Percentiles rank a stretch among this genome's conserved stretches.
phyloP scores from a whole-genome alignment of 2,113 vertebrate species.

The Mus pahari region DNA sequence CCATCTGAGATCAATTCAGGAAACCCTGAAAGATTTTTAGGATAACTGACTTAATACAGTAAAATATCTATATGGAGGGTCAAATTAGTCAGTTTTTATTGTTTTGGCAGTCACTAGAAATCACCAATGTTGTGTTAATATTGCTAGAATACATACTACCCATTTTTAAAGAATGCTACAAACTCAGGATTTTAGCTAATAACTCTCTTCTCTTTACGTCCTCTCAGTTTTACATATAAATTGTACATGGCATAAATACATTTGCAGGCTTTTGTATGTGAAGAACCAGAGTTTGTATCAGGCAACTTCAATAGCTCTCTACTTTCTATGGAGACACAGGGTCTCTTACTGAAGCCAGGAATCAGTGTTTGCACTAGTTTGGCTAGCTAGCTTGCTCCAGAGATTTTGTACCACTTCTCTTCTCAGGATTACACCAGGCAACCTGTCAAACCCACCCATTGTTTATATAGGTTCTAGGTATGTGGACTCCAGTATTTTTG shows the following conservation, averaged over 20 bases:
- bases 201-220: too few relatives aligned
- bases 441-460: background rate
- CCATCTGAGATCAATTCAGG: background rate
- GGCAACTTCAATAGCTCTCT: background rate
- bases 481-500: background rate
- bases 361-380: background rate
- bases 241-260: background rate
- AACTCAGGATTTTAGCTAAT: too few relatives aligned
- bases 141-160: background rate
- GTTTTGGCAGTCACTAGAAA: background rate
- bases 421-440: background rate
- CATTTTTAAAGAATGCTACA: background rate
- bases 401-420: background rate
- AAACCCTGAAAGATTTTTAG: constrained; percentile 37
- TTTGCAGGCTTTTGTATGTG: background rate
- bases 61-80: background rate
- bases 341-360: background rate
- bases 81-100: background rate
- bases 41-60: background rate
- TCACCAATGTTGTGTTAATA: background rate
- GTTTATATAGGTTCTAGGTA: background rate
- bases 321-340: background rate
- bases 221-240: background rate
- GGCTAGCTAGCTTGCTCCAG: background rate
- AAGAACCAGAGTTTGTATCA: background rate